Conservation (phyloP, 2,797 vertebrate species). For the Lutjanus argentimaculatus region DNA sequence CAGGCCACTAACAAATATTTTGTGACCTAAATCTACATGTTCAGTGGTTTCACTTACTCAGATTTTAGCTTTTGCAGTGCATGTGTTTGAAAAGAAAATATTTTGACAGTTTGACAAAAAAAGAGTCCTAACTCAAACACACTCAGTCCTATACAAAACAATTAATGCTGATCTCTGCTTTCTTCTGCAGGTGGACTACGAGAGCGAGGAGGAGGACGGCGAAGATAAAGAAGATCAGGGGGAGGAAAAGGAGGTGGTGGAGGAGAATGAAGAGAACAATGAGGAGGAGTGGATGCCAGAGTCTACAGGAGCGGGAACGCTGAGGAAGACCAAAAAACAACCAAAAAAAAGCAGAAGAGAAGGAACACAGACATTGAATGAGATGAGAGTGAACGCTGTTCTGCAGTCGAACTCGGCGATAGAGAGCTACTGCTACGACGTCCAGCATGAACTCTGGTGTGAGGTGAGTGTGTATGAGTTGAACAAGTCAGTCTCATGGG, state of each 20-base stretch:
- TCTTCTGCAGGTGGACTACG: constrained; percentile 92
- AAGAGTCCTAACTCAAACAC: not conserved
- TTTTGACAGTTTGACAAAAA: not conserved
- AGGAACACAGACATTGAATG: not conserved
- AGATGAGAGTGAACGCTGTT: constrained; percentile 86
- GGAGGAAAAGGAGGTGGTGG: constrained; percentile 40
- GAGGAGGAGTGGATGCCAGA: constrained; percentile 26
- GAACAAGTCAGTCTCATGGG: no score
- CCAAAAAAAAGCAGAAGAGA: accelerated
- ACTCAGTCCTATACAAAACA: not conserved
- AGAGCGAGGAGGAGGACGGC: constrained; percentile 89
- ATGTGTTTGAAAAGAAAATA: no score
- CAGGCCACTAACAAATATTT: not conserved
- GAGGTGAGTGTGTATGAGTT: constrained; percentile 82
- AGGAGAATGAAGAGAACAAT: not conserved
- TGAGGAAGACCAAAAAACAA: not conserved
- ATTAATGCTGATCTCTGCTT: not conserved
- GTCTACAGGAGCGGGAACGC: not conserved
- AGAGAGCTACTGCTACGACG: constrained; percentile 90
- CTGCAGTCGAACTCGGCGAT: constrained; percentile 82
- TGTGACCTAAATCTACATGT: not conserved
- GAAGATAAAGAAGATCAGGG: constrained; percentile 75
- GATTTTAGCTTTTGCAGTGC: no score
- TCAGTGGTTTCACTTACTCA: not conserved
- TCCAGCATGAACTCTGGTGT: constrained; percentile 90